A percentile compares a stretch with the other conserved stretches of the same genome.
Evolutionary conservation across 2,113 vertebrate species (phyloP).

Genomic region (Herpetotheres cachinnans): DNA sequence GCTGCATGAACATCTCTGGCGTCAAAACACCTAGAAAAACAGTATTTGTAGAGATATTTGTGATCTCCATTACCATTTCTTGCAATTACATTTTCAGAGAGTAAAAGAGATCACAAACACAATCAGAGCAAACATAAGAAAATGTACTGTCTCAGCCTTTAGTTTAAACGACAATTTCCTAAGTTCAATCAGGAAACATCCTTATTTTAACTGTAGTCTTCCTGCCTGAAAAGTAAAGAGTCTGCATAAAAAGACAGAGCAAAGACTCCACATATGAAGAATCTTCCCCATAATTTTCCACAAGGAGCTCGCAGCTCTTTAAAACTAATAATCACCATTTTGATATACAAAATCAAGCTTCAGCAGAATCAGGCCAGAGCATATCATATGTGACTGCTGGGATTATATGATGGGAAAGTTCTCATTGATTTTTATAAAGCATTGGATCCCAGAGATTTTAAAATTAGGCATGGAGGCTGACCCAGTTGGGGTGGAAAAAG

Average conservation of each 20-base stretch:
- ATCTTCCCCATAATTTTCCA: constrained; percentile 24
- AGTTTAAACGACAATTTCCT: neutral
- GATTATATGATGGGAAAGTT: constrained; percentile 60
- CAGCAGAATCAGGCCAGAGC: constrained; percentile 41
- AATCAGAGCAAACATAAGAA: neutral
- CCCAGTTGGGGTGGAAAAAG: constrained; percentile 66
- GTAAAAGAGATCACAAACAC: neutral
- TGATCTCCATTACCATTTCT: neutral
- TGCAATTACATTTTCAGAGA: neutral
- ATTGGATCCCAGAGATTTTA: constrained; percentile 65
- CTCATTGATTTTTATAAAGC: constrained; percentile 59
- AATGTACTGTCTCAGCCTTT: neutral
- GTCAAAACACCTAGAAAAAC: neutral
- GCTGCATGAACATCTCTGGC: neutral
- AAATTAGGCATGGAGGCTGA: constrained; percentile 60
- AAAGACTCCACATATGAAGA: neutral
- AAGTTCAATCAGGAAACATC: neutral
- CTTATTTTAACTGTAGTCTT: neutral
- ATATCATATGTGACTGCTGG: constrained; percentile 33
- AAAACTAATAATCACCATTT: constrained; percentile 69
- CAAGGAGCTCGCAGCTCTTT: constrained; percentile 57
- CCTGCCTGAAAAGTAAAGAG: neutral
- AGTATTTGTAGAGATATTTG: neutral
- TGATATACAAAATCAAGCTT: constrained; percentile 63
- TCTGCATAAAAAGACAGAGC: neutral